Conservation (phyloP, 2,797 vertebrate genomes). For the Sebastolobus alascanus region DNA sequence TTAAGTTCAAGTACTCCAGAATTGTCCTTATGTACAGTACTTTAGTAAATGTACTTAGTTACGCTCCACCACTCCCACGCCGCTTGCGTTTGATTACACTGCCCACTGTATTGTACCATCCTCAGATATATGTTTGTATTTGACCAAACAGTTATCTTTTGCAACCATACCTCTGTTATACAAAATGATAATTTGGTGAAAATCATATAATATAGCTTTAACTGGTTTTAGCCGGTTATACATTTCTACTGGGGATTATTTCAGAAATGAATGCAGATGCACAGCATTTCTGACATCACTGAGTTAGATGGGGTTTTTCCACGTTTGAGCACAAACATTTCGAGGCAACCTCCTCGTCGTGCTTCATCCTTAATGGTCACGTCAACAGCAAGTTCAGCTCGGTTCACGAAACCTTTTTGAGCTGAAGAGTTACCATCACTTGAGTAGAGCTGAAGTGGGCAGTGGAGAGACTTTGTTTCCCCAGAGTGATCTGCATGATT, state of each 20-base stretch:
- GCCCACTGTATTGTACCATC: not conserved
- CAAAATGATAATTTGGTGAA: not conserved
- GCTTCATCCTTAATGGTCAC: slow-evolving; percentile 25
- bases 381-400: slow-evolving; percentile 34
- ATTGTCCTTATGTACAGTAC: not conserved
- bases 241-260: not conserved
- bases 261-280: not conserved
- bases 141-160: not conserved
- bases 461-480: slow-evolving; percentile 9
- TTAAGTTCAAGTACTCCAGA: not conserved
- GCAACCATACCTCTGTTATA: not conserved
- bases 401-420: slow-evolving; percentile 42
- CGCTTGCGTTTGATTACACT: not conserved
- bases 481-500: slow-evolving; percentile 70
- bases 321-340: slow-evolving; percentile 40
- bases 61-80: not conserved
- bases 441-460: slow-evolving; percentile 23
- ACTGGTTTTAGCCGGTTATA: not conserved
- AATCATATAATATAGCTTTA: not conserved
- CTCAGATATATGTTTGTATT: not conserved
- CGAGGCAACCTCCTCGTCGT: not conserved
- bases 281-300: not conserved
- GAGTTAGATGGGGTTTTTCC: not conserved
- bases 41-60: not conserved
- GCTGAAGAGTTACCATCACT: slow-evolving; percentile 35